phyloP scores from a whole-genome alignment of 2,888 invertebrate species.

The Malacosoma neustria region DNA sequence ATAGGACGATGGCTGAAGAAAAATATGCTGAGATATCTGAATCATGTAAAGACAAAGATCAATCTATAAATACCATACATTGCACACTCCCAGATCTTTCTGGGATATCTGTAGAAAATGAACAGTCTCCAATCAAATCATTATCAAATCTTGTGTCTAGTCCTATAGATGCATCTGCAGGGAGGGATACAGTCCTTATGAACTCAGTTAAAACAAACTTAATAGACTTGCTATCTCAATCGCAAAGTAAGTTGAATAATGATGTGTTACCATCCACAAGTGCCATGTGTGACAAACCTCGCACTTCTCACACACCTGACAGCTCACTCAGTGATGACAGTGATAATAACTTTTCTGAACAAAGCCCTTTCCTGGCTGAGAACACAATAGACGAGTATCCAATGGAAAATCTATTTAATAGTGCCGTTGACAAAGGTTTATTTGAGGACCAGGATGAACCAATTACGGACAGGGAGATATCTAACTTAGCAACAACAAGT shows the following conservation, averaged over 20 bases:
- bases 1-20: constrained; percentile 55
- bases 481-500: constrained; percentile 64
- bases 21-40: constrained; percentile 40
- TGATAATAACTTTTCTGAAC: constrained; percentile 60
- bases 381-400: constrained; percentile 68
- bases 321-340: constrained; percentile 64
- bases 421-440: constrained; percentile 63
- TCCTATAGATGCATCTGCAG: constrained; percentile 52
- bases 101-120: constrained; percentile 45
- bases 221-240: constrained; percentile 54
- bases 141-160: constrained; percentile 77
- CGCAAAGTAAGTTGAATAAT: constrained; percentile 44
- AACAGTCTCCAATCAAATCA: constrained; percentile 77
- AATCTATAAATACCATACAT: constrained; percentile 41
- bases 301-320: constrained; percentile 47
- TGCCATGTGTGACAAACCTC: constrained; percentile 41
- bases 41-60: constrained; percentile 36
- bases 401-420: constrained; percentile 67
- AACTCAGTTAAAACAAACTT: constrained; percentile 59
- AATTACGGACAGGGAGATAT: constrained; percentile 67
- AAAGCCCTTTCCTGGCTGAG: constrained; percentile 64
- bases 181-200: constrained; percentile 39
- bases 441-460: constrained; percentile 64
- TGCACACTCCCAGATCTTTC: constrained; percentile 48
- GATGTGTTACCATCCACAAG: constrained; percentile 49